Evolutionary conservation across 2,888 invertebrate species (phyloP), one percentile per base, ranked within the genome.

Genomic region (Mesodorylaimus sp.): DNA sequence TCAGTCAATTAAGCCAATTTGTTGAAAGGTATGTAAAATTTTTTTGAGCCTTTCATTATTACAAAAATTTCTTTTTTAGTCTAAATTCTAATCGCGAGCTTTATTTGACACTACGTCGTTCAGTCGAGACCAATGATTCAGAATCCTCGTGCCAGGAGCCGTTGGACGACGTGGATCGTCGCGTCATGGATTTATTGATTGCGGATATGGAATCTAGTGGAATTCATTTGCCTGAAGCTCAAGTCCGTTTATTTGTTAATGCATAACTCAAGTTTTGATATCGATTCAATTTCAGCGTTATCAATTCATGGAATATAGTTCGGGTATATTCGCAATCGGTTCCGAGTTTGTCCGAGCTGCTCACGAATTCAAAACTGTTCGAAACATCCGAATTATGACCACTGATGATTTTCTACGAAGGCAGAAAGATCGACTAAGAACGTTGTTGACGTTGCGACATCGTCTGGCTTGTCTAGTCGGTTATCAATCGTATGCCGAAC

Each of bases 191-290:
- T 59, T 71, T 97, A 43, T 93, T 97, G 67, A 72, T 93, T 3
- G 86, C 88, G 66, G 95, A 97, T 69, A 97, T 97, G 69, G 91
- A 97, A 65, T 89, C 91, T 67, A 83, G 86, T 65, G 97, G 95
- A 2, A 95, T 99, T 53, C 93, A 97, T 67, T 72, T 97, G 52
- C 76, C 79, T 7, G 81, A 85, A 54, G 69, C 72, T 0, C 76
- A 80, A 41, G 73, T 87, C 25, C 2, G 47, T 2, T 16, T n/a
- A 3, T 36, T 45, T 32, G 32, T 50, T 21, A 19, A 47, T 21
- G 13, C 13, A 13, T 2, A 24, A 5, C 21, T 39, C 7, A 23
- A 39, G 7, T 23, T 39, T 39, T 39, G 41, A 5, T 23, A 2
- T 43, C 2, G 5, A n/a, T 48, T 48, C 23, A 28, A 19, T 59